Evolutionary conservation across 2,888 invertebrate genomes (phyloP).

Genomic region (Lycaena phlaeas): DNA sequence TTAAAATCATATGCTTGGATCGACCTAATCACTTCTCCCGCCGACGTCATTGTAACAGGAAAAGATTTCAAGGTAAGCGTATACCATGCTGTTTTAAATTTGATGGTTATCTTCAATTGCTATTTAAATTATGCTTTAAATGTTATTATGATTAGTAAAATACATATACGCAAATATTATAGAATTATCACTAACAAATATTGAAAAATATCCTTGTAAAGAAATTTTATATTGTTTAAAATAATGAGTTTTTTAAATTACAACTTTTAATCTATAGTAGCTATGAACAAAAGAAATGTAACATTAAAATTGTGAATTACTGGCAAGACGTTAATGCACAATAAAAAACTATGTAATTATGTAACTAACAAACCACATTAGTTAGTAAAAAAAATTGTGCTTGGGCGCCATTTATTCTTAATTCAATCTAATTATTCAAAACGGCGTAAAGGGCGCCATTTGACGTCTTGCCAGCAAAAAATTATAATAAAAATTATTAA

Average conservation of each 20-base stretch:
- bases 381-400: too few relatives aligned
- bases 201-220: constrained; percentile 1
- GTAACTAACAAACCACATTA: too few relatives aligned
- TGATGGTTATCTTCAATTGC: constrained; percentile 24
- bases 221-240: background rate
- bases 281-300: background rate
- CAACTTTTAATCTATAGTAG: constrained; percentile 4
- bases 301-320: background rate
- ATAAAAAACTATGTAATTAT: too few relatives aligned
- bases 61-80: constrained; percentile 28
- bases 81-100: constrained; percentile 53
- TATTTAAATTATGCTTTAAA: constrained; percentile 15
- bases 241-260: background rate
- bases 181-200: constrained; percentile 4
- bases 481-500: constrained; percentile 1
- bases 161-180: too few relatives aligned
- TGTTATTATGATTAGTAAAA: constrained; percentile 1
- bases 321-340: background rate
- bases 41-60: constrained; percentile 8
- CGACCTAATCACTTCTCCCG: constrained; percentile 6
- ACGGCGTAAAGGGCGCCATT: too few relatives aligned
- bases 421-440: too few relatives aligned
- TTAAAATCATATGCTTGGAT: constrained; percentile 8
- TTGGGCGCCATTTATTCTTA: too few relatives aligned
- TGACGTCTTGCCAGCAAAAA: background rate